A percentile compares a stretch with the other conserved stretches of the same genome.
Conservation (phyloP, 2,888 invertebrate genomes). For the Microctonus aethiopoides region DNA sequence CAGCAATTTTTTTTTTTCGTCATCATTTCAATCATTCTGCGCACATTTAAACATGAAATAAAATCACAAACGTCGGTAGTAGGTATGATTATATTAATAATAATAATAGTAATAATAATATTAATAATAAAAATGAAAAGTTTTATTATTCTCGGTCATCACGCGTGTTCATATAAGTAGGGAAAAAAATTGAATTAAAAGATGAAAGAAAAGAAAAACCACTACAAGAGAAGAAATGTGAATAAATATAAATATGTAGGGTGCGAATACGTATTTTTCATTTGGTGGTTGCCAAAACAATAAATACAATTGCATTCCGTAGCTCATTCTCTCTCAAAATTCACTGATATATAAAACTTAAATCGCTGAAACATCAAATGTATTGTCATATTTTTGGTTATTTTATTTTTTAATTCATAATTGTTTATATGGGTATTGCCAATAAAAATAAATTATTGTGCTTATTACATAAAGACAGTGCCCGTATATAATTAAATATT, state of each 20-base stretch:
- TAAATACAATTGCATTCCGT: constrained; percentile 26
- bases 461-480: not conserved
- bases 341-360: not conserved
- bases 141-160: constrained; percentile 9
- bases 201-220: not conserved
- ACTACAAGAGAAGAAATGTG: not conserved
- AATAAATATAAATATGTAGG: constrained; percentile 15
- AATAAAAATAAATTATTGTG: constrained; percentile 6
- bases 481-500: not conserved
- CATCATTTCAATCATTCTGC: not conserved
- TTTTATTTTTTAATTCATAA: not conserved
- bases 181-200: not conserved
- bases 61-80: constrained; percentile 21
- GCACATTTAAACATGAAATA: constrained; percentile 2
- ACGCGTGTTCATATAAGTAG: constrained; percentile 22
- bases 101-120: constrained; percentile 1
- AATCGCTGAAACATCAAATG: constrained; percentile 10
- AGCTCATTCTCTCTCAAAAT: constrained; percentile 6
- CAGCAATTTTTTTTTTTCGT: constrained; percentile 18
- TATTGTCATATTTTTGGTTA: constrained; percentile 13
- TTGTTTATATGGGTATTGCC: constrained; percentile 16
- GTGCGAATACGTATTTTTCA: constrained; percentile 17
- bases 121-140: constrained; percentile 1
- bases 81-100: constrained; percentile 11
- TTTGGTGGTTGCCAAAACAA: constrained; percentile 27